Conservation (phyloP, 2,113 vertebrate genomes). For the Speoplatyrhinus poulsoni region DNA sequence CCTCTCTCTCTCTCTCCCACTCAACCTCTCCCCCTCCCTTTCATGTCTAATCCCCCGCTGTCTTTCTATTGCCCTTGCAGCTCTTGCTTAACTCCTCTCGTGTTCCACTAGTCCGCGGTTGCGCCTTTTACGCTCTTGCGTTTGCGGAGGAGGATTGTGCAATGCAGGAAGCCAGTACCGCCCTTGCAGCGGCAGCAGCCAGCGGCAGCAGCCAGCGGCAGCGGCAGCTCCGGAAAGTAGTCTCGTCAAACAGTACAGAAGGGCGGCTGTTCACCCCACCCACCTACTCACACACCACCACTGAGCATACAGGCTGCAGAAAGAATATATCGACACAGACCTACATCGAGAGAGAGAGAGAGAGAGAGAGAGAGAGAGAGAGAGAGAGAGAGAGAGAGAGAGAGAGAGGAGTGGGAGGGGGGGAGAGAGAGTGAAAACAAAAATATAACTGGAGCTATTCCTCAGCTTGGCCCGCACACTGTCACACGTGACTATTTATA, state of each 20-base stretch:
- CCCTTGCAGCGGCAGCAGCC: constrained; percentile 47
- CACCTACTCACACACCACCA: constrained; percentile 42
- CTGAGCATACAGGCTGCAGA: constrained; percentile 64
- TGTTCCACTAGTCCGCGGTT: constrained; percentile 11
- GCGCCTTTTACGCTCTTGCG: constrained; percentile 35
- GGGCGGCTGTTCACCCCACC: constrained; percentile 55
- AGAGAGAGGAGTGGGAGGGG: neutral
- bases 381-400: neutral
- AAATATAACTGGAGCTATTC: constrained; percentile 8
- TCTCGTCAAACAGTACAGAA: constrained; percentile 46
- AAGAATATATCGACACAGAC: constrained; percentile 40
- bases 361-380: neutral
- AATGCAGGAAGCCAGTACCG: constrained; percentile 55
- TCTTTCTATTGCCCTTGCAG: constrained; percentile 14
- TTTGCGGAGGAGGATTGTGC: constrained; percentile 45
- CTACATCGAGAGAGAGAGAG: neutral
- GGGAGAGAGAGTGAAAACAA: constrained; percentile 42
- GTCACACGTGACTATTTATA: constrained; percentile 54
- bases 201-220: neutral
- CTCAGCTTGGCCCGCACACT: neutral
- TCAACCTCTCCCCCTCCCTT: constrained; percentile 33
- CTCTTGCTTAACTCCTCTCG: constrained; percentile 3
- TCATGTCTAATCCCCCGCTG: constrained; percentile 23
- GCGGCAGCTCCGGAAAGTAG: constrained; percentile 37
- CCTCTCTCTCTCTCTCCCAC: constrained; percentile 36